phyloP scores from a whole-genome alignment of 2,797 vertebrate species.

The Lagodon rhomboides region DNA sequence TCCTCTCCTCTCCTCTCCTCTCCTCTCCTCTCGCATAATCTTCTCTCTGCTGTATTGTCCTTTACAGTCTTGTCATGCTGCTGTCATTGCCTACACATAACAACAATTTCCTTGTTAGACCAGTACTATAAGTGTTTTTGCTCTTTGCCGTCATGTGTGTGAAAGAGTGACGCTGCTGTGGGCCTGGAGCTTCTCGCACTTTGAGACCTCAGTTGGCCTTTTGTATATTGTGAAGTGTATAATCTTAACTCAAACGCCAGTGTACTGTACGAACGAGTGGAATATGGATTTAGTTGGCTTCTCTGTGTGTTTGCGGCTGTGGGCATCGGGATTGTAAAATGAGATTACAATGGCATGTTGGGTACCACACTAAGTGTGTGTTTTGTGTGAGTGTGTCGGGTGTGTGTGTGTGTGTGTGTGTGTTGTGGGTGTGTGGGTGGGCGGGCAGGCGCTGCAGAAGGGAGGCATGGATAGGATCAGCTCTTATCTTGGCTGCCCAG shows the following conservation, averaged over 20 bases:
- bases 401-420: constrained; percentile 45
- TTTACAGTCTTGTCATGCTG: constrained; percentile 21
- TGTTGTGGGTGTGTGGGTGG: constrained; percentile 62
- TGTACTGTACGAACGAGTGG: constrained; percentile 31
- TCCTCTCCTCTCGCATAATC: constrained; percentile 4
- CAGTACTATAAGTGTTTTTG: constrained; percentile 2
- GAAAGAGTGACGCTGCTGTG: constrained; percentile 2
- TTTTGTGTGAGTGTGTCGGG: constrained; percentile 51
- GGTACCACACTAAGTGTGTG: constrained; percentile 50
- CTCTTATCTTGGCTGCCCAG: constrained; percentile 89
- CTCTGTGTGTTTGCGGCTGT: constrained; percentile 50
- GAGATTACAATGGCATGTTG: constrained; percentile 75
- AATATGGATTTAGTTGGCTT: constrained; percentile 65
- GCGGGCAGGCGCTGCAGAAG: constrained; percentile 76
- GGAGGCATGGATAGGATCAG: constrained; percentile 86
- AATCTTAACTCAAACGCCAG: constrained; percentile 32
- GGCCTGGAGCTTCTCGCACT: constrained; percentile 38
- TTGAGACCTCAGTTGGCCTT: constrained; percentile 37
- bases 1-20: constrained; percentile 27
- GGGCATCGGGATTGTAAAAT: constrained; percentile 71
- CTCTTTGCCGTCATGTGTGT: constrained; percentile 1
- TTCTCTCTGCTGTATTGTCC: constrained; percentile 1
- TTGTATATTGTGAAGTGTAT: constrained; percentile 29
- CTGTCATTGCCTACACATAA: not conserved
- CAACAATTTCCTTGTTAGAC: not conserved